These are phyloP conservation scores for Sorex fumeus DNA, from an alignment of 2,113 vertebrate species.

Conservation along the genomic window DNA sequence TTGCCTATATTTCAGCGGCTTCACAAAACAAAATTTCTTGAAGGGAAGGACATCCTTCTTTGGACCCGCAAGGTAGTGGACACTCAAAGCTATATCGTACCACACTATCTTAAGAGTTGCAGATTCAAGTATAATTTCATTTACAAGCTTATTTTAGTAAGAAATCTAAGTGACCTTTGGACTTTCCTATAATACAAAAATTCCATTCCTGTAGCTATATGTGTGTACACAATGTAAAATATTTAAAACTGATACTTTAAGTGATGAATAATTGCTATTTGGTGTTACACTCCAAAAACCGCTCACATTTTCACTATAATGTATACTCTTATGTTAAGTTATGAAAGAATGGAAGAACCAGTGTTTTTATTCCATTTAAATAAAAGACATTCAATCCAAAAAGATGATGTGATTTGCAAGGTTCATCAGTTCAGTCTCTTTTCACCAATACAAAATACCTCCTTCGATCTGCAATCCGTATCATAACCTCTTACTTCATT, in stretches of 20 bases:
- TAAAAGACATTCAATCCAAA: conserved; percentile 16
- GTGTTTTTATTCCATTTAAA: conserved; percentile 14
- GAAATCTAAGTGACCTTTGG: too few species aligned
- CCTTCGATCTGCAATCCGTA: neutral
- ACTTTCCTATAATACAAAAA: too few species aligned
- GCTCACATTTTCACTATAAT: neutral
- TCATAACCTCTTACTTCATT: neutral
- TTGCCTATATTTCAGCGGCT: too few species aligned
- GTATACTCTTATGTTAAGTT: neutral
- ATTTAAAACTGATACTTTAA: conserved; percentile 50
- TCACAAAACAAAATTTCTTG: neutral
- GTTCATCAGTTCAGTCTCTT: neutral
- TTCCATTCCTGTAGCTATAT: neutral
- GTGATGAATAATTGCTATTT: neutral
- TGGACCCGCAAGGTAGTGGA: neutral
- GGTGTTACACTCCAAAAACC: neutral
- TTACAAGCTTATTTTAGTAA: neutral
- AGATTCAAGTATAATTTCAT: neutral
- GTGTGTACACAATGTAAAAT: neutral
- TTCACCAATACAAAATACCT: conserved; percentile 32
- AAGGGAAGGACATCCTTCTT: neutral
- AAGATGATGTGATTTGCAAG: neutral
- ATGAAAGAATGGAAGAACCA: neutral
- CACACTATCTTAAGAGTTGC: neutral
- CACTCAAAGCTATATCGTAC: neutral